These are phyloP conservation scores for Equus przewalskii DNA, from an alignment of 2,113 vertebrate genomes.

Conservation along the genomic window DNA sequence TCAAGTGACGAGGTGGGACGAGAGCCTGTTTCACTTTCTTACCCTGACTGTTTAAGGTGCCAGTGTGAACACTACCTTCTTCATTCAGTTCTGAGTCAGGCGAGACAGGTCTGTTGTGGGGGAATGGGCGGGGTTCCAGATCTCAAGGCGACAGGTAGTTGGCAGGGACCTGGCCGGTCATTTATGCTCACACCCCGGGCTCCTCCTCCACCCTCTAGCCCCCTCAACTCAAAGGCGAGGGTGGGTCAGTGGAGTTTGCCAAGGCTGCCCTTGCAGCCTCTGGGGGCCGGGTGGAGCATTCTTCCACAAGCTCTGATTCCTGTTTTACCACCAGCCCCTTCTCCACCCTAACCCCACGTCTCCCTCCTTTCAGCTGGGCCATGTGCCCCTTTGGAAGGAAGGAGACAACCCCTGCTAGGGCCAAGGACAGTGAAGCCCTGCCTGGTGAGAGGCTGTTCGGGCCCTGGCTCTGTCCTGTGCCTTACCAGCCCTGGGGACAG, in stretches of 20 bases:
- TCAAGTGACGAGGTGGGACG: background rate
- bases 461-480: constrained; percentile 24
- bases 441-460: background rate
- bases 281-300: background rate
- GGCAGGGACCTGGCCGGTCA: background rate
- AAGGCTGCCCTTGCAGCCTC: background rate
- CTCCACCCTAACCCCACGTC: background rate
- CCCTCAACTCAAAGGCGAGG: background rate
- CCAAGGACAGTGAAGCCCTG: background rate
- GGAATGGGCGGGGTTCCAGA: background rate
- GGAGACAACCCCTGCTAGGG: background rate
- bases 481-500: background rate
- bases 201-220: background rate
- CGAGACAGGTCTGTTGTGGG: background rate
- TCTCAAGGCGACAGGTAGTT: background rate
- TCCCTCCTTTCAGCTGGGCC: background rate
- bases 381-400: background rate
- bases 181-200: background rate
- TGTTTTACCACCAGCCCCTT: background rate
- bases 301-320: background rate
- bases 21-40: background rate
- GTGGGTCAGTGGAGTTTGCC: background rate
- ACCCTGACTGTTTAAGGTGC: constrained; percentile 58
- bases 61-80: constrained; percentile 69
- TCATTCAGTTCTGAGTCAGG: background rate